Evolutionary conservation across 2,888 invertebrate species (phyloP).

Genomic region (Penaeus monodon): DNA sequence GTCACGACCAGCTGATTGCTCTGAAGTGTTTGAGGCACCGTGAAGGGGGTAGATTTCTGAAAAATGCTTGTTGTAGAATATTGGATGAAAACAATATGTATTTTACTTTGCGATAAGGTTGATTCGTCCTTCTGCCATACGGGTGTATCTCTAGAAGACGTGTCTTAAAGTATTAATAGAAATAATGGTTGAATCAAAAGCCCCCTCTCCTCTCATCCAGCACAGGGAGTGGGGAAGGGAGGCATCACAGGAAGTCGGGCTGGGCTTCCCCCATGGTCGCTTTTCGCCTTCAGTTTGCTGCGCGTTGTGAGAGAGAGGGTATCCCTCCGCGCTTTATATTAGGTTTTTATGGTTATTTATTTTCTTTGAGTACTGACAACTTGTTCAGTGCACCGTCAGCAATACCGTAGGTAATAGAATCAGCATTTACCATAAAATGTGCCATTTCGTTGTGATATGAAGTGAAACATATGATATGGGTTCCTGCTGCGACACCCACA

Average conservation of each 20-base stretch:
- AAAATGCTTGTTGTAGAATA: neutral
- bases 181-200: slow-evolving; percentile 13
- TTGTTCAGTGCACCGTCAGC: slow-evolving; percentile 4
- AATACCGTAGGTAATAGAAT: slow-evolving; percentile 31
- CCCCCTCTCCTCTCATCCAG: neutral
- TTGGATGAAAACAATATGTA: neutral
- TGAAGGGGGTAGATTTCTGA: neutral
- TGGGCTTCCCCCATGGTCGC: slow-evolving; percentile 46
- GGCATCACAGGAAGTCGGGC: slow-evolving; percentile 45
- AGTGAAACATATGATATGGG: neutral
- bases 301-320: slow-evolving; percentile 24
- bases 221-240: slow-evolving; percentile 43
- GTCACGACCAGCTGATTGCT: slow-evolving; percentile 58
- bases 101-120: neutral
- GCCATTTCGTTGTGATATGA: neutral
- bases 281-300: slow-evolving; percentile 34
- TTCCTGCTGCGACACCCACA: neutral
- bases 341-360: slow-evolving; percentile 19
- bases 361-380: slow-evolving; percentile 22
- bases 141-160: neutral
- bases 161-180: slow-evolving; percentile 2
- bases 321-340: neutral
- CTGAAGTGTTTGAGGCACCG: slow-evolving; percentile 30
- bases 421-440: neutral
- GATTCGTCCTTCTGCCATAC: neutral